Percentiles rank a stretch among this genome's conserved stretches.
phyloP scores from a whole-genome alignment of 2,888 invertebrate species.

The Leucania comma region DNA sequence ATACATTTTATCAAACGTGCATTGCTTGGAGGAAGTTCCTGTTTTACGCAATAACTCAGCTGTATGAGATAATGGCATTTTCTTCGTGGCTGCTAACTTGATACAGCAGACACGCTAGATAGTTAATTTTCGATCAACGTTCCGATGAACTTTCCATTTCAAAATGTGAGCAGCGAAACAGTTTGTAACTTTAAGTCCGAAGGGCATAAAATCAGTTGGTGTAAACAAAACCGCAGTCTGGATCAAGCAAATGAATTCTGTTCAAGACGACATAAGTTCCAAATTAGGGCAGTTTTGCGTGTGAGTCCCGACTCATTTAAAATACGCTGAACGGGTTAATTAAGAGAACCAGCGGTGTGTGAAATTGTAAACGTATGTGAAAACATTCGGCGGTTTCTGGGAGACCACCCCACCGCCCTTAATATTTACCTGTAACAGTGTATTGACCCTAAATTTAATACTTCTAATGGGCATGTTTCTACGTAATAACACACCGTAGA shows the following conservation, averaged over 20 bases:
- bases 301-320: conserved; percentile 77
- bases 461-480: conserved; percentile 33
- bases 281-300: conserved; percentile 73
- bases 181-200: conserved; percentile 59
- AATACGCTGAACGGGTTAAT: conserved; percentile 86
- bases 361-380: conserved; percentile 86
- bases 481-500: conserved; percentile 11
- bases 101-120: conserved; percentile 25
- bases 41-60: conserved; percentile 55
- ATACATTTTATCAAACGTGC: conserved; percentile 58
- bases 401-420: conserved; percentile 60
- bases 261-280: conserved; percentile 73
- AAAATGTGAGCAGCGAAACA: conserved; percentile 55
- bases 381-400: conserved; percentile 80
- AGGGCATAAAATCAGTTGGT: conserved; percentile 66
- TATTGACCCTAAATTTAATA: conserved; percentile 68
- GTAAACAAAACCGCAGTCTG: conserved; percentile 69
- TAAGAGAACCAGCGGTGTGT: conserved; percentile 82
- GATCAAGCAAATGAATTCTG: conserved; percentile 67
- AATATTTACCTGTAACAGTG: conserved; percentile 67
- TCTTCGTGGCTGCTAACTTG: conserved; percentile 39
- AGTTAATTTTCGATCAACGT: conserved; percentile 35
- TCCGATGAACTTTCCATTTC: conserved; percentile 28
- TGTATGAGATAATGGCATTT: conserved; percentile 54
- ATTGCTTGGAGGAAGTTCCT: conserved; percentile 53